A percentile compares a stretch with the other conserved stretches of the same genome.
Evolutionary conservation across 2,888 invertebrate genomes (phyloP).

Genomic region (Sussaba pulchella): DNA sequence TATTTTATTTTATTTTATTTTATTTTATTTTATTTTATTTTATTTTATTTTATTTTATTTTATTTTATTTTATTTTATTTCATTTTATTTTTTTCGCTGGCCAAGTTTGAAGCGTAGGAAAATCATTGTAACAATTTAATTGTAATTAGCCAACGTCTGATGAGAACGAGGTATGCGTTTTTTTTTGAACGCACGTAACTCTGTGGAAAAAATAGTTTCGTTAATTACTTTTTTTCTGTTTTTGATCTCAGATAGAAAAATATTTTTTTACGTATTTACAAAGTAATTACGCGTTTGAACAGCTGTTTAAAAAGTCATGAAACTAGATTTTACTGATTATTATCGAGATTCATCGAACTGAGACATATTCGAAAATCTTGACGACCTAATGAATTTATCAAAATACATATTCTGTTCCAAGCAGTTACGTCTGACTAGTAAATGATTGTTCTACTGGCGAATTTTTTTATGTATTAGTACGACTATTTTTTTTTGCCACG

Average conservation of each 20-base stretch:
- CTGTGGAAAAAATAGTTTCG: neutral
- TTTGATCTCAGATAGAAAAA: neutral
- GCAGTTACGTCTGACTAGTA: conserved; percentile 43
- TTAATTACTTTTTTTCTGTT: neutral
- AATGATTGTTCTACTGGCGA: conserved; percentile 45
- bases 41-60: no score
- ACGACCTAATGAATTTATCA: neutral
- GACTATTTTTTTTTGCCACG: neutral
- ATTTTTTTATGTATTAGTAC: neutral
- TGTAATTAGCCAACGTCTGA: neutral
- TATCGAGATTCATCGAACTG: neutral
- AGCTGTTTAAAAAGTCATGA: neutral
- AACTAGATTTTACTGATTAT: neutral
- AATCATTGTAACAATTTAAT: conserved; percentile 17
- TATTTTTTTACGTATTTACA: neutral
- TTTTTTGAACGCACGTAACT: neutral
- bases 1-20: no score
- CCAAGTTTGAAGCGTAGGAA: neutral
- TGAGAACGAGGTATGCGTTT: neutral
- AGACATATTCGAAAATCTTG: neutral
- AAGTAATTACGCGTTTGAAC: neutral
- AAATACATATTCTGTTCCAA: neutral
- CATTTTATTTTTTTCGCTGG: neutral
- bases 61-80: no score
- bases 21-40: no score